Evolutionary conservation across 2,113 vertebrate species (phyloP).

Genomic region (Rhynchomys soricoides): DNA sequence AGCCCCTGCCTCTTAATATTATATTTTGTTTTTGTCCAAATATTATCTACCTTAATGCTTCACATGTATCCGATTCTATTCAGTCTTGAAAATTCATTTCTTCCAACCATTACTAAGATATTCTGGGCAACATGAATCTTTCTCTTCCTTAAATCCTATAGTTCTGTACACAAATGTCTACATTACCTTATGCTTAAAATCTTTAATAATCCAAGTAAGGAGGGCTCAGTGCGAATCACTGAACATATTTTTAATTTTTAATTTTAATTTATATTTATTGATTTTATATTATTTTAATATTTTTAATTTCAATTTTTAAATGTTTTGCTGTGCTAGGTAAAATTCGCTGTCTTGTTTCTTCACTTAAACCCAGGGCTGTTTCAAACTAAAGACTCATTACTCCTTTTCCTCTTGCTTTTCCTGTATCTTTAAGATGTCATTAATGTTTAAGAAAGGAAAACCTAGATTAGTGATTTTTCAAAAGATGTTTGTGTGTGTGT

Average conservation of each 20-base stretch:
- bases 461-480: background rate
- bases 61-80: background rate
- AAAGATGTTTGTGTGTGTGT: background rate
- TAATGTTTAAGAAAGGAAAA: background rate
- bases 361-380: background rate
- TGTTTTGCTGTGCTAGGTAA: background rate
- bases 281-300: too few relatives aligned
- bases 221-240: background rate
- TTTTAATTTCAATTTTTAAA: background rate
- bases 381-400: background rate
- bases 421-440: background rate
- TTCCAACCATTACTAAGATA: background rate
- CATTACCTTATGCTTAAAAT: background rate
- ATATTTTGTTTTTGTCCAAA: background rate
- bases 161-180: background rate
- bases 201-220: conserved; percentile 29
- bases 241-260: background rate
- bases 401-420: background rate
- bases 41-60: background rate
- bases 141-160: background rate
- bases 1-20: background rate
- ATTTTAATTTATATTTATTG: background rate
- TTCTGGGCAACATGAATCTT: background rate
- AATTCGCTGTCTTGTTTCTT: background rate
- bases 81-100: conserved; percentile 33